phyloP scores from a whole-genome alignment of 1,140 invertebrate genomes.

The Cydia strobilella region DNA sequence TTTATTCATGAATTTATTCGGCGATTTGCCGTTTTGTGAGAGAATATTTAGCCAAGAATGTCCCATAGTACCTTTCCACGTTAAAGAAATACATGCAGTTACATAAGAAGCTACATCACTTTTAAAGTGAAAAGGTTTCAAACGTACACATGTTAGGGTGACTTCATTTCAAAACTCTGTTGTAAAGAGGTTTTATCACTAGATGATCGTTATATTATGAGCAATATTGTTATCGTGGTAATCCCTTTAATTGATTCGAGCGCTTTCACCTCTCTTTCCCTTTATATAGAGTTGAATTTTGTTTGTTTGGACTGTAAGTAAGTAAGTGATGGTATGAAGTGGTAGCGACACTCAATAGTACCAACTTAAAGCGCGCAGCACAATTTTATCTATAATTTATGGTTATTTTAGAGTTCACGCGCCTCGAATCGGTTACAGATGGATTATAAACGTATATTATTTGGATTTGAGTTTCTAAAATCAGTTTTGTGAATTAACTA shows the following conservation, averaged over 20 bases:
- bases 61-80: not conserved
- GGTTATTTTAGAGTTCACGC: slow-evolving; percentile 47
- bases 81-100: not conserved
- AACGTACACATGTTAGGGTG: not conserved
- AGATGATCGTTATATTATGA: slow-evolving; percentile 31
- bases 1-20: slow-evolving; percentile 14
- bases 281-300: slow-evolving; percentile 16
- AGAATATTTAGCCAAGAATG: slow-evolving; percentile 22
- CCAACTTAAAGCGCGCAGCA: slow-evolving; percentile 45
- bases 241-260: slow-evolving; percentile 20
- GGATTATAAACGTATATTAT: slow-evolving; percentile 52
- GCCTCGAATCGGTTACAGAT: slow-evolving; percentile 55
- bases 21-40: not conserved
- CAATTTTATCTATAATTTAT: slow-evolving; percentile 60
- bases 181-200: slow-evolving; percentile 32
- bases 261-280: not conserved
- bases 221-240: slow-evolving; percentile 22
- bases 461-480: slow-evolving; percentile 41
- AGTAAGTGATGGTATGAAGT: slow-evolving; percentile 35
- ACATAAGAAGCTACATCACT: not conserved
- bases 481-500: slow-evolving; percentile 30
- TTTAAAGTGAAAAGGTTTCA: slow-evolving; percentile 12
- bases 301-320: not conserved
- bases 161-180: slow-evolving; percentile 23
- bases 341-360: slow-evolving; percentile 55